phyloP scores from a whole-genome alignment of 2,113 vertebrate species.

The Turdus rufiventris region DNA sequence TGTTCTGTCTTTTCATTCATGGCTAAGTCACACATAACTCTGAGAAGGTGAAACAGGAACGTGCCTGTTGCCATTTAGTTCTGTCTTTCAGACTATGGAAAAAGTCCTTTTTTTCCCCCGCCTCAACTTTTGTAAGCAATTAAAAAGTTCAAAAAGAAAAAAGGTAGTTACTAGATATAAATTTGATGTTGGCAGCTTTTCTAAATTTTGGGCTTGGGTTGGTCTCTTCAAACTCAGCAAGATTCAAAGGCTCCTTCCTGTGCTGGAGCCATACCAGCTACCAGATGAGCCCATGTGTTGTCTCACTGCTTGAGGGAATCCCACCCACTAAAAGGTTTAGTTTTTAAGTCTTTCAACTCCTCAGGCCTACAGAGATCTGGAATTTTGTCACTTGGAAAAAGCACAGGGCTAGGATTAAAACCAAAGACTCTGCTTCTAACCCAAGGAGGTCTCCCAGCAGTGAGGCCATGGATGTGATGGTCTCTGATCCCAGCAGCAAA shows the following conservation, averaged over 20 bases:
- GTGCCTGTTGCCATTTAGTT: neutral
- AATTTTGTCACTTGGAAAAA: neutral
- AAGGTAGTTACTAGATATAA: neutral
- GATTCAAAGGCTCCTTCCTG: neutral
- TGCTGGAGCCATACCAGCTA: neutral
- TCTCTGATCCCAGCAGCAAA: neutral
- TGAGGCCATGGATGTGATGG: neutral
- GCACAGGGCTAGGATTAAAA: neutral
- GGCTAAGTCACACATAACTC: neutral
- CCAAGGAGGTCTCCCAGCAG: fast-evolving
- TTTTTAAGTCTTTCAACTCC: neutral
- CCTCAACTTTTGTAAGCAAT: neutral
- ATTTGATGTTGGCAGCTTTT: neutral
- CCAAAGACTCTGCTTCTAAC: neutral
- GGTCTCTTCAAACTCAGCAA: neutral
- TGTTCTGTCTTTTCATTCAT: neutral
- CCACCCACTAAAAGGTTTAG: neutral
- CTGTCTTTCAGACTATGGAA: neutral
- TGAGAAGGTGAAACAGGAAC: neutral
- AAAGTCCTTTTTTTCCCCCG: neutral
- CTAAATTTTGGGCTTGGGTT: neutral
- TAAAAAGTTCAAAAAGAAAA: neutral
- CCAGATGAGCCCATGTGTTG: neutral
- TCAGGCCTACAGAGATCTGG: neutral
- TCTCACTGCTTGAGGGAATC: neutral